Conservation (phyloP, 2,797 vertebrate genomes). For the Prionace glauca region DNA sequence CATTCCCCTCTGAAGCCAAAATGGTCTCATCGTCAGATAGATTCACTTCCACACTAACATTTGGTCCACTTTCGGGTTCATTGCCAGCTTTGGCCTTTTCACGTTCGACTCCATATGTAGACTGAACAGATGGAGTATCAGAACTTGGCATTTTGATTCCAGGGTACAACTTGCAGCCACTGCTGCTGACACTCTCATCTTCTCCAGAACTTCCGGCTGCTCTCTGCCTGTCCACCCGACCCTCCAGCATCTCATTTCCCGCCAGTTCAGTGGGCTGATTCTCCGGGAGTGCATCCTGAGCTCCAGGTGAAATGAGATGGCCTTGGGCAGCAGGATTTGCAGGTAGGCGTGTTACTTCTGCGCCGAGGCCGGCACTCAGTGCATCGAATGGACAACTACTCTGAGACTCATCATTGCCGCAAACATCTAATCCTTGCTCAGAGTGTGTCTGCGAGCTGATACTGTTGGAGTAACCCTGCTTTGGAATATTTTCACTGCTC, state of each 20-base stretch:
- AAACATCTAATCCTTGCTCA: background rate
- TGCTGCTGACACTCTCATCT: background rate
- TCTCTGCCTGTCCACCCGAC: no score
- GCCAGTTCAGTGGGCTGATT: background rate
- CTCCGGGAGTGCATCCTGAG: background rate
- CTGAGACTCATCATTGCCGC: background rate
- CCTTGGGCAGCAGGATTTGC: background rate
- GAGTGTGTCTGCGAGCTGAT: background rate
- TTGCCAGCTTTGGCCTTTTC: constrained; percentile 6
- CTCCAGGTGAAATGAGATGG: background rate
- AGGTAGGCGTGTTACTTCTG: background rate
- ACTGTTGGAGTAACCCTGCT: background rate
- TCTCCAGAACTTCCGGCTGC: background rate
- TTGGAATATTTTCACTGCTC: no score
- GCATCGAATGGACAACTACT: background rate
- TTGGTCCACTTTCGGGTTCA: background rate
- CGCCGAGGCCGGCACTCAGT: background rate
- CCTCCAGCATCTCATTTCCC: background rate
- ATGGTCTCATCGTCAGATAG: background rate
- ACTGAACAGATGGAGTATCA: background rate
- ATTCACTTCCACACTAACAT: background rate
- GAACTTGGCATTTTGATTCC: background rate
- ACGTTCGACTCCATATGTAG: background rate
- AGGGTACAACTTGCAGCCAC: background rate
- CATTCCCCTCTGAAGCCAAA: background rate